Percentiles rank a stretch among this genome's conserved stretches.
phyloP scores from a whole-genome alignment of 2,113 vertebrate genomes.

The Calcarius ornatus region DNA sequence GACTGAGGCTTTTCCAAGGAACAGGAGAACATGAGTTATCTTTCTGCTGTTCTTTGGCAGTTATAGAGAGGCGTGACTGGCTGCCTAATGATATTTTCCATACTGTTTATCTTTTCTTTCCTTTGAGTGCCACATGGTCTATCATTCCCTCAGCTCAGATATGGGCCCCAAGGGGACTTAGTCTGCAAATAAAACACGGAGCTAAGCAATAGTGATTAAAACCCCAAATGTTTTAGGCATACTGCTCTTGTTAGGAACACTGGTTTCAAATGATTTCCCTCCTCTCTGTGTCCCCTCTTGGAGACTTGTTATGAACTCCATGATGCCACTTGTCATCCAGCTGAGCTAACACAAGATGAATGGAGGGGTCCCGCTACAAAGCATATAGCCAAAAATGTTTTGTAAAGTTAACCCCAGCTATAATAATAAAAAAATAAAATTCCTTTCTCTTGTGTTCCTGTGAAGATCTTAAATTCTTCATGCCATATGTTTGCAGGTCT shows the following conservation, averaged over 20 bases:
- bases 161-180: neutral
- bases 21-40: neutral
- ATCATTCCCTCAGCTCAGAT: neutral
- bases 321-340: neutral
- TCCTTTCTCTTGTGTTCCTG: neutral
- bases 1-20: neutral
- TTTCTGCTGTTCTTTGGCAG: neutral
- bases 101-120: constrained; percentile 20
- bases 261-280: neutral
- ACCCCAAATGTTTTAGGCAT: neutral
- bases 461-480: neutral
- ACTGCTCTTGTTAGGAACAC: neutral
- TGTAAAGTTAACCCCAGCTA: neutral
- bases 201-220: neutral
- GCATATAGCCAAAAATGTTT: neutral
- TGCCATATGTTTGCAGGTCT: neutral
- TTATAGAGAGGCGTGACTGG: neutral
- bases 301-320: neutral
- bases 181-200: neutral
- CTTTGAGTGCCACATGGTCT: neutral
- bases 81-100: constrained; percentile 23
- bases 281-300: neutral
- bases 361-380: neutral
- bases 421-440: neutral
- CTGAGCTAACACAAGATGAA: neutral